Percentiles rank a stretch among this genome's conserved stretches.
phyloP scores from a whole-genome alignment of 2,888 invertebrate genomes.

The Epirrhoe alternata region DNA sequence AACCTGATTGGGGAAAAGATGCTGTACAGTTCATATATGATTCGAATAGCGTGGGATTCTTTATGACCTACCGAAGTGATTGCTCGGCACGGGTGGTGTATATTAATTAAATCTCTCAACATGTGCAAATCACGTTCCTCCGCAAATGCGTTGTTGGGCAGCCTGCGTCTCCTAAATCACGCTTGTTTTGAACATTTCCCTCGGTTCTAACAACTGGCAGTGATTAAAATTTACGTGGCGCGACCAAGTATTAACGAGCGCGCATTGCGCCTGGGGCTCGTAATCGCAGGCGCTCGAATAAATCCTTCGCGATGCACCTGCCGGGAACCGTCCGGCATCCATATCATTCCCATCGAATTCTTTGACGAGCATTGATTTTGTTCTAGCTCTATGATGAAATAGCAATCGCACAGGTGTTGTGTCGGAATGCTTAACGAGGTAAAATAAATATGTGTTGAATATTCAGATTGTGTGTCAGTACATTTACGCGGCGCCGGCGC shows the following conservation, averaged over 20 bases:
- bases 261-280: constrained; percentile 72
- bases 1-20: constrained; percentile 19
- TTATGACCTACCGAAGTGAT: constrained; percentile 2
- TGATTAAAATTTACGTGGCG: constrained; percentile 84
- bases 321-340: constrained; percentile 52
- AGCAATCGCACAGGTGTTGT: constrained; percentile 79
- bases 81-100: constrained; percentile 29
- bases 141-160: constrained; percentile 48
- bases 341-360: constrained; percentile 39
- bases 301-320: constrained; percentile 83
- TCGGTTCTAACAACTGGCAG: constrained; percentile 80
- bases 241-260: constrained; percentile 83
- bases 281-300: constrained; percentile 75
- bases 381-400: constrained; percentile 56
- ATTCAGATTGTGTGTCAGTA: constrained; percentile 83
- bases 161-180: constrained; percentile 78
- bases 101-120: constrained; percentile 42
- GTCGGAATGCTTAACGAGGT: constrained; percentile 79
- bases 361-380: constrained; percentile 28
- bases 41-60: constrained; percentile 13
- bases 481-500: constrained; percentile 87
- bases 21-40: constrained; percentile 8
- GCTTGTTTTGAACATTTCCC: constrained; percentile 79
- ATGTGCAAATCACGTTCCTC: constrained; percentile 38
- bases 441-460: constrained; percentile 82